Evolutionary conservation across 1,140 invertebrate genomes (phyloP).

Genomic region (Caligus rogercresseyi): DNA sequence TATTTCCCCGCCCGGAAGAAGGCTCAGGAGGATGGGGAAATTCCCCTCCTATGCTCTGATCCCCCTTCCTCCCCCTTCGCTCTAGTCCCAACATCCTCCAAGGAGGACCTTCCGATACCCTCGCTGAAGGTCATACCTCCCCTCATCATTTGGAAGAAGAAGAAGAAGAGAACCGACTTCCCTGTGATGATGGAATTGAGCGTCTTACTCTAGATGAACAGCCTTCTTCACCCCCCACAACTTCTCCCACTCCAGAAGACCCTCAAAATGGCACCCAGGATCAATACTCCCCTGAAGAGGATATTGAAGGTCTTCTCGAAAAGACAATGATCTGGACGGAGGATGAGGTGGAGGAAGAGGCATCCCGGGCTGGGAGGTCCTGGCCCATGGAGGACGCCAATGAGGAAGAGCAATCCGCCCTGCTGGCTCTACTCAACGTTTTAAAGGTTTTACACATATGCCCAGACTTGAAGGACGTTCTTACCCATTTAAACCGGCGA

Average conservation of each 20-base stretch:
- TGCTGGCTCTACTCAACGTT: neutral
- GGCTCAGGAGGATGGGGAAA: neutral
- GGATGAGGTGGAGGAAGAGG: neutral
- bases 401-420: neutral
- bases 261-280: neutral
- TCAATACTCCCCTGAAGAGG: neutral
- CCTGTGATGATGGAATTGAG: neutral
- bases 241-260: neutral
- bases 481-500: neutral
- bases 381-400: neutral
- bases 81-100: neutral
- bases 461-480: neutral
- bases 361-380: neutral
- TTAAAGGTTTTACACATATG: neutral
- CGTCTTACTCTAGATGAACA: too few relatives aligned
- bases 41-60: neutral
- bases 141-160: neutral
- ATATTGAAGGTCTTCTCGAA: neutral
- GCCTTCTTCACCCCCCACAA: too few relatives aligned
- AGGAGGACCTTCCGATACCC: too few relatives aligned
- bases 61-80: neutral
- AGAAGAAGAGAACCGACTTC: too few relatives aligned
- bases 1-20: too few relatives aligned
- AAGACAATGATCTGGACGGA: neutral
- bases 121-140: neutral